Evolutionary conservation across 1,140 invertebrate species (phyloP), one percentile per base, ranked within the genome.

Genomic region (Orius insidiosus): DNA sequence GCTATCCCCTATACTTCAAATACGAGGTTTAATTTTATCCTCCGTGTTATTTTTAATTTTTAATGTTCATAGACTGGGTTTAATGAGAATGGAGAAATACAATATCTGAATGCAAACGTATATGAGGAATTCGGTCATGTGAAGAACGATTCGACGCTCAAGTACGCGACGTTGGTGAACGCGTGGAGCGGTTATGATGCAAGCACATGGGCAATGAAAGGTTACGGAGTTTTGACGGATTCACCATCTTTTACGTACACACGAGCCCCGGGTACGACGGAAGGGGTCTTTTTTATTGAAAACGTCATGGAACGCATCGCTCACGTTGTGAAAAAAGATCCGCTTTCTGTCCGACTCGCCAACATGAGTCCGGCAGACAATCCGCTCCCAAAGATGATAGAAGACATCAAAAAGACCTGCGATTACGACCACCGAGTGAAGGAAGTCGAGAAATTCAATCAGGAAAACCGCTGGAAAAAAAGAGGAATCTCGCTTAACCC

Each of bases 391-490:
- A 11, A 44, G 18, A 69, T 80, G 58, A 66, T 78, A 9, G 59
- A 70, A 8, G 68, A 72, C 10, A 46, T 79, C 11, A 71, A 69
- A 55, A 60, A 59, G 53, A 67, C 69, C 44, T 65, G 72, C 1
- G 68, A 80, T 53, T 80, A 77, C 53, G 63, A 72, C 7, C 57
- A 63, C 7, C 64, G 80, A 46, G 58, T 64, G 15, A 58, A 60
- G 47, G 65, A 67, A 14, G 62, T 80, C 3, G 62, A 69, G 36
- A 54, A 64, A 39, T 80, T 78, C 54, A 85, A 85, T 53, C 59
- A 82, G 75, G 49, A 63, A 78, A 76, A 92, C 59, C 72, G 78
- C 18, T 94, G 80, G 72, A 76, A 78, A 54, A 97, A 96, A 61
- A 74, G 84, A 16, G 92, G 92, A 10, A 71, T 97, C 2, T 64